phyloP scores from a whole-genome alignment of 1,140 invertebrate species.

The Heliconius melpomene region DNA sequence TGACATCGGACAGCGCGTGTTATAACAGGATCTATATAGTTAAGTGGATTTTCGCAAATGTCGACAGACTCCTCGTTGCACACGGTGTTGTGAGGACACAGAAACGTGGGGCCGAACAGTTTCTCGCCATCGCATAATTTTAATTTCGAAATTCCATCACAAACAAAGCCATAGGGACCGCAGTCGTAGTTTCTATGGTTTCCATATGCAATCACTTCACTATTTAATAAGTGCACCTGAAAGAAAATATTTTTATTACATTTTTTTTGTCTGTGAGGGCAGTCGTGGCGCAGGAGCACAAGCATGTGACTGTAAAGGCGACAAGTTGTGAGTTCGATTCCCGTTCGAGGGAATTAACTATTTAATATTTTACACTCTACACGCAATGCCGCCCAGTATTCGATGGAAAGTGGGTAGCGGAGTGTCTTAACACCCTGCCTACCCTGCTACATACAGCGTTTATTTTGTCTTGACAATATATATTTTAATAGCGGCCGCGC shows the following conservation, averaged over 20 bases:
- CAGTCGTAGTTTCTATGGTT: constrained; percentile 46
- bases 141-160: constrained; percentile 59
- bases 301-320: too few species aligned
- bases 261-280: neutral
- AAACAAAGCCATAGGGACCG: constrained; percentile 68
- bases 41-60: constrained; percentile 64
- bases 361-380: too few species aligned
- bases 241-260: neutral
- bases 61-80: constrained; percentile 70
- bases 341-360: too few species aligned
- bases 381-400: too few species aligned
- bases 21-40: constrained; percentile 58
- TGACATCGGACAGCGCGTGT: constrained; percentile 59
- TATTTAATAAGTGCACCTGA: neutral
- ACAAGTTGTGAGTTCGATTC: too few species aligned
- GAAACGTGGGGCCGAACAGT: constrained; percentile 60
- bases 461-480: too few species aligned
- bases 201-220: neutral
- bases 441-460: too few species aligned
- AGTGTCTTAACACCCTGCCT: too few species aligned
- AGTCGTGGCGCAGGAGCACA: too few species aligned
- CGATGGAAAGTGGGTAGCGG: too few species aligned
- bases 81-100: constrained; percentile 63
- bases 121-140: constrained; percentile 64
- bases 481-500: too few species aligned